Percentiles rank a stretch among this genome's conserved stretches.
These are phyloP conservation scores for Oryzias sinensis DNA, from an alignment of 2,797 vertebrate species.

Conservation along the genomic window DNA sequence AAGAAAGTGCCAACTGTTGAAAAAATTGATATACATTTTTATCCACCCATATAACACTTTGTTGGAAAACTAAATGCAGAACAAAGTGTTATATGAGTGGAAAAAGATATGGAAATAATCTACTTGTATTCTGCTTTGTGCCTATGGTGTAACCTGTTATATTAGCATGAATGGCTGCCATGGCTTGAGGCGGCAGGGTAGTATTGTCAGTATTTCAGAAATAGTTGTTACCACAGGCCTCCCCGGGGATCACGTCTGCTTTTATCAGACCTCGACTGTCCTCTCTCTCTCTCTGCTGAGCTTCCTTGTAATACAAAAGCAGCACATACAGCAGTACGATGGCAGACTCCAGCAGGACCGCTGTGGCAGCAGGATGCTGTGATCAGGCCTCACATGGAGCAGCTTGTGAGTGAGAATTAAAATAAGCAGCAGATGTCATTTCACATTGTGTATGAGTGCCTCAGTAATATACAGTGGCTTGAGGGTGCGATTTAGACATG, in stretches of 20 bases:
- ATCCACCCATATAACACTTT: no score
- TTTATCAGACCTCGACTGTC: neutral
- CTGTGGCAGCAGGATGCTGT: slow-evolving; percentile 13
- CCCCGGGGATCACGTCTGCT: neutral
- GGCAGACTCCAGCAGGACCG: slow-evolving; percentile 2
- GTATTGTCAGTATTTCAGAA: no score
- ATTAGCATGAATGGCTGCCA: no score
- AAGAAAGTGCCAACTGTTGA: no score
- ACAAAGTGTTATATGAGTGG: no score
- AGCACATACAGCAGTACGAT: neutral
- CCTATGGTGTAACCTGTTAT: no score
- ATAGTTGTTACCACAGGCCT: no score
- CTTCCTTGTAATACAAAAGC: slow-evolving; percentile 4
- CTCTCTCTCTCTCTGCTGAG: neutral
- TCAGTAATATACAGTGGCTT: slow-evolving; percentile 38
- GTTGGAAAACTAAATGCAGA: no score
- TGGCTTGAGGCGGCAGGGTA: no score
- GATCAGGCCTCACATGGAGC: slow-evolving; percentile 11
- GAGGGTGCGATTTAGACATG: slow-evolving; percentile 43
- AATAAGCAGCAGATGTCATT: slow-evolving; percentile 34
- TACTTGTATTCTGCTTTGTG: no score
- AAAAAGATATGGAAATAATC: no score
- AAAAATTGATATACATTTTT: no score
- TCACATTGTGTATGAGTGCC: slow-evolving; percentile 19
- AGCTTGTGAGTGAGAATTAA: slow-evolving; percentile 15